A percentile compares a stretch with the other conserved stretches of the same genome.
Evolutionary conservation across 2,113 vertebrate genomes (phyloP).

Genomic region (Aythya baeri): DNA sequence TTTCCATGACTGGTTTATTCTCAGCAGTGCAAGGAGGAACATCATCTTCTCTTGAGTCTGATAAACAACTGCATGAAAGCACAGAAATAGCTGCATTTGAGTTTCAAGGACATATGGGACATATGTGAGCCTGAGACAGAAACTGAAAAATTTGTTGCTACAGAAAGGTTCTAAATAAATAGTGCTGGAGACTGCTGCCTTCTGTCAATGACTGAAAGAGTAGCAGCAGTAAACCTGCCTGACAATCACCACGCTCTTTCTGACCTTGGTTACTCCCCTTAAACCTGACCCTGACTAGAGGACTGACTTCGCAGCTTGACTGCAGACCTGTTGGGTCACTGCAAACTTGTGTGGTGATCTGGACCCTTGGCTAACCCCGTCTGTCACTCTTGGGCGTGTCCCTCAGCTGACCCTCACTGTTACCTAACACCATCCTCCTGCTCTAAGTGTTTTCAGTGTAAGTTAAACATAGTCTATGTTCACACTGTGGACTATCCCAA

Average conservation of each 20-base stretch:
- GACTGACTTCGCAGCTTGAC: neutral
- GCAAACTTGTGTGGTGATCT: neutral
- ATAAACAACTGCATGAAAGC: conserved; percentile 59
- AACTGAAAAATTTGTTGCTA: neutral
- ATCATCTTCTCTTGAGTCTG: conserved; percentile 59
- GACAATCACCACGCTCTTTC: neutral
- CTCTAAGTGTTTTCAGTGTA: neutral
- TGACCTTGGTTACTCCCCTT: neutral
- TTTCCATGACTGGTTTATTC: conserved; percentile 42
- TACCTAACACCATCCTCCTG: neutral
- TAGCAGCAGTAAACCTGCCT: neutral
- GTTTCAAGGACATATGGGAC: neutral
- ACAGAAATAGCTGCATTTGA: neutral
- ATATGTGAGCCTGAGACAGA: neutral
- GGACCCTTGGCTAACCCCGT: neutral
- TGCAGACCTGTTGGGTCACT: neutral
- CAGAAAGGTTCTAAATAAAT: neutral
- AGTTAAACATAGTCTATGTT: neutral
- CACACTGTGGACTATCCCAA: neutral
- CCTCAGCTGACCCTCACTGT: neutral
- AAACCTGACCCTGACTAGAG: neutral
- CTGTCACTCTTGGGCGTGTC: neutral
- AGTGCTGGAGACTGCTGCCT: neutral
- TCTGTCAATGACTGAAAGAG: neutral
- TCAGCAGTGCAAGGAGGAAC: conserved; percentile 42